A percentile compares a stretch with the other conserved stretches of the same genome.
Evolutionary conservation across 2,113 vertebrate species (phyloP).

Genomic region (Callocephalon fimbriatum): DNA sequence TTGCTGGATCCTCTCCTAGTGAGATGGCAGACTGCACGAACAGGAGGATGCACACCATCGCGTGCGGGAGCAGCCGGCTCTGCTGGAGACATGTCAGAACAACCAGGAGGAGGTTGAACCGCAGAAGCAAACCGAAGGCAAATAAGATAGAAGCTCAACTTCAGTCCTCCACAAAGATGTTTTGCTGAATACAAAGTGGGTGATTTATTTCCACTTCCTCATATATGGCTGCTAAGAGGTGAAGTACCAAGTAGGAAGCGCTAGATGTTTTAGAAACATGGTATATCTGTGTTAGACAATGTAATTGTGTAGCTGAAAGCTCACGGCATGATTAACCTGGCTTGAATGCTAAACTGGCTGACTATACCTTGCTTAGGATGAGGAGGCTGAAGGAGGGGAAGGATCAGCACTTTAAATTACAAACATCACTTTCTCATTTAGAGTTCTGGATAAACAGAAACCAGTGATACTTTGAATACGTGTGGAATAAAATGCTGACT

Average conservation of each 20-base stretch:
- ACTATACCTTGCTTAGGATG: neutral
- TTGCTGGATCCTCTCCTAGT: neutral
- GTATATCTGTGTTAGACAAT: neutral
- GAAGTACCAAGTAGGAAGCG: neutral
- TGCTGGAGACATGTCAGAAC: neutral
- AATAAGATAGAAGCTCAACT: neutral
- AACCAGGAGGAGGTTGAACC: neutral
- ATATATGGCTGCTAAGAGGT: neutral
- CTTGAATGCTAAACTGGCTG: neutral
- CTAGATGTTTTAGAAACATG: neutral
- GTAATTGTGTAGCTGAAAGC: neutral
- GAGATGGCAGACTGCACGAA: neutral
- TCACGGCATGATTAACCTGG: neutral
- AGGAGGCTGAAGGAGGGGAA: neutral
- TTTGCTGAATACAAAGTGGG: neutral
- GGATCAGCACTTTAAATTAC: neutral
- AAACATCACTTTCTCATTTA: neutral
- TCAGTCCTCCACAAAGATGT: neutral
- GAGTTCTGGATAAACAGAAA: slow-evolving; percentile 13
- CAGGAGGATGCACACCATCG: neutral
- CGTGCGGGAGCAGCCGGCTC: neutral
- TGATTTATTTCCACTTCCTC: neutral
- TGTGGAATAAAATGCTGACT: slow-evolving; percentile 28
- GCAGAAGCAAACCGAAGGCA: neutral
- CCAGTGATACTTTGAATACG: neutral